Evolutionary conservation across 2,888 invertebrate species (phyloP), one percentile per base, ranked within the genome.

Genomic region (Xanthorhoe spadicearia): DNA sequence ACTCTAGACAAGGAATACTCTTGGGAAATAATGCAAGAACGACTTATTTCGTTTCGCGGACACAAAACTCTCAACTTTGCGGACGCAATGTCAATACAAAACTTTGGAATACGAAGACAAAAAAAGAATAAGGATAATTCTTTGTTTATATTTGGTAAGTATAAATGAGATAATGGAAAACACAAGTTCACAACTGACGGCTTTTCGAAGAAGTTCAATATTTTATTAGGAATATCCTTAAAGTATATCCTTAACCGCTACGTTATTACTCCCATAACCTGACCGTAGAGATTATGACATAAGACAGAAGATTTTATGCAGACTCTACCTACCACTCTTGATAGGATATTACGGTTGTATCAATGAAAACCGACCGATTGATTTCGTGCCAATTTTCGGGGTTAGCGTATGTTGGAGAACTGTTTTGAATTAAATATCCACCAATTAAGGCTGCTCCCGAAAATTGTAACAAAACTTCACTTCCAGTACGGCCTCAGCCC

Each of bases 1-100:
- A 43, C 38, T 17, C 17, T 15, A 15, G 46, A 18, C 43, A 51
- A 50, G 51, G 48, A 46, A 7, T 55, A 10, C 63, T 63, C 51
- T 48, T 15, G 57, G 46, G 35, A 63, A 52, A 63, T 63, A 63
- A 53, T 57, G 28, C 43, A 63, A 52, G 50, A 17, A 43, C 19
- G 54, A 46, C 46, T 46, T 17, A 3, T 32, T 15, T 50, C 18
- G 56, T 13, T 52, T 46, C 46, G n/a, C 51, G 50, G 18, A 43
- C 28, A 17, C 10, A 32, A n/a, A n/a, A n/a, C n/a, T n/a, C n/a
- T n/a, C n/a, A n/a, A n/a, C n/a, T n/a, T n/a, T n/a, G n/a, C n/a
- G n/a, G 18, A 49, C 48, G 43, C 28, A 7, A 51, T 49, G 13
- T 19, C 10, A 52, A 38, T 4, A 13, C 23, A 23, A 15, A 43